Conservation (phyloP, 2,113 vertebrate species). For the Ochotona curzoniae region DNA sequence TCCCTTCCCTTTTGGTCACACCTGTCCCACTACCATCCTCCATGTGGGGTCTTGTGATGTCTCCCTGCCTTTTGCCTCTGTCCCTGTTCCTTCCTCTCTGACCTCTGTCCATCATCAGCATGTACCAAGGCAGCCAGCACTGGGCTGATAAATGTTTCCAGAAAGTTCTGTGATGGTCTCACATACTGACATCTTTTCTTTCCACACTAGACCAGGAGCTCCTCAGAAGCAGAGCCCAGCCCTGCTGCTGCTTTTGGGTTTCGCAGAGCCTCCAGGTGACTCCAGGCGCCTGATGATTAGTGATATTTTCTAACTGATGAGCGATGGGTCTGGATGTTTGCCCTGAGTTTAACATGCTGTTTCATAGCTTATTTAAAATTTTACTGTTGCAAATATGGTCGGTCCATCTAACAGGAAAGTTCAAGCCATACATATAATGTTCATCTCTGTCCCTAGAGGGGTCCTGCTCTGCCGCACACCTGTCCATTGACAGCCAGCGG, state of each 20-base stretch:
- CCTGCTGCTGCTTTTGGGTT: background rate
- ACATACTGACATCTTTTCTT: background rate
- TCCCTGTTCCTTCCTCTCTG: no score
- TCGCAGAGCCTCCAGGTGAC: background rate
- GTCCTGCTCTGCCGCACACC: background rate
- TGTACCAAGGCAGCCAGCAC: background rate
- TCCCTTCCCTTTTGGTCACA: rapidly evolving
- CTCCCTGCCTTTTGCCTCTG: background rate
- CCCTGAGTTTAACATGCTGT: constrained; percentile 1
- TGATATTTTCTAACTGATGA: background rate
- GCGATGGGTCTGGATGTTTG: background rate
- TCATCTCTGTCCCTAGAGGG: background rate
- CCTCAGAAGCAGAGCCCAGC: background rate
- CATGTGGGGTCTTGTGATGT: no score
- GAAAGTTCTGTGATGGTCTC: background rate
- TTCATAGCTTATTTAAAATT: background rate
- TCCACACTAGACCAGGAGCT: background rate
- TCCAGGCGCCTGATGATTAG: background rate
- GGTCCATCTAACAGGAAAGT: background rate
- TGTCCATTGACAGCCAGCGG: background rate
- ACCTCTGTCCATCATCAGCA: background rate
- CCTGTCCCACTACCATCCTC: background rate
- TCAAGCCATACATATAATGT: background rate
- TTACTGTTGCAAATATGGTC: background rate
- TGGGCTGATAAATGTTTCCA: rapidly evolving